Percentiles rank a stretch among this genome's conserved stretches.
Conservation (phyloP, 2,888 invertebrate genomes). For the Apamea crenata region DNA sequence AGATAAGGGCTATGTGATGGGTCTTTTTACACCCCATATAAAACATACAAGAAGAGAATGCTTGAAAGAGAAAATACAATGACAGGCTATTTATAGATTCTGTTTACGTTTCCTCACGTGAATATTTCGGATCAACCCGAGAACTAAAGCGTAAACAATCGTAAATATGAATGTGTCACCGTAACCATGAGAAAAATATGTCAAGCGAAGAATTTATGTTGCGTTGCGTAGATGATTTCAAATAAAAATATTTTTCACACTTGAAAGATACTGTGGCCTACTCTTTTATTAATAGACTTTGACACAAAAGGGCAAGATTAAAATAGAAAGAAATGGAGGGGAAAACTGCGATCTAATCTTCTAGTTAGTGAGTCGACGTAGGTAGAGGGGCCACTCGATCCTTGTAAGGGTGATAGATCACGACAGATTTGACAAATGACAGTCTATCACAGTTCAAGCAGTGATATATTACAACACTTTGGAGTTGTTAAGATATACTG, state of each 20-base stretch:
- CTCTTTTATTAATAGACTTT: slow-evolving; percentile 48
- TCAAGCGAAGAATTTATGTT: slow-evolving; percentile 1
- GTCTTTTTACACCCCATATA: no score
- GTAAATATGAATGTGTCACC: slow-evolving; percentile 25
- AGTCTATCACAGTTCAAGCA: slow-evolving; percentile 2
- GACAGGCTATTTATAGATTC: slow-evolving; percentile 14
- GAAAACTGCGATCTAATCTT: slow-evolving; percentile 29
- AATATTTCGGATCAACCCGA: background rate
- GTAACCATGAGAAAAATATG: slow-evolving; percentile 20
- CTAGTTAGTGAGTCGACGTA: slow-evolving; percentile 8
- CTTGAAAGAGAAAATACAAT: slow-evolving; percentile 2
- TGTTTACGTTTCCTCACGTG: slow-evolving; percentile 21
- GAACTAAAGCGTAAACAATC: slow-evolving; percentile 31
- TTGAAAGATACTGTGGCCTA: slow-evolving; percentile 35
- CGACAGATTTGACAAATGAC: slow-evolving; percentile 48
- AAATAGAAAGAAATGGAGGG: slow-evolving; percentile 53
- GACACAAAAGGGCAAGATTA: slow-evolving; percentile 46
- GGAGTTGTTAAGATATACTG: background rate
- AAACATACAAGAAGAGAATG: background rate
- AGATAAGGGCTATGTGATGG: background rate
- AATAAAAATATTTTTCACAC: slow-evolving; percentile 20
- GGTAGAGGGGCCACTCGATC: slow-evolving; percentile 6
- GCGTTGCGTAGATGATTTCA: background rate
- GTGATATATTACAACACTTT: slow-evolving; percentile 34
- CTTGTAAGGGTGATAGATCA: slow-evolving; percentile 27